These are phyloP conservation scores for Hirtodrosophila histrioides DNA, from an alignment of 2,888 invertebrate genomes.

Conservation along the genomic window DNA sequence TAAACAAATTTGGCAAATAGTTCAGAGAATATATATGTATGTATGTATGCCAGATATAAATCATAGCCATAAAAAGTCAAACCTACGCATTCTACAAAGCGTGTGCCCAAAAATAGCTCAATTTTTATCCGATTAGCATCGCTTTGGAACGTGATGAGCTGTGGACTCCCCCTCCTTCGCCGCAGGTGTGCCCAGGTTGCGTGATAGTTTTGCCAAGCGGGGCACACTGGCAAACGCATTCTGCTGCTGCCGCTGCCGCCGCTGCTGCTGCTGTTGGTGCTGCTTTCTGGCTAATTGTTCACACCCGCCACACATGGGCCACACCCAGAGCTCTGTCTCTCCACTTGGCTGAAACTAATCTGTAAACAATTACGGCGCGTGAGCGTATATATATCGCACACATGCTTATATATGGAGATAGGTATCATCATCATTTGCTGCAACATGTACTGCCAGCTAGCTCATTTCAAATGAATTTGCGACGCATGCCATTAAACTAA, in stretches of 20 bases:
- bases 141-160: constrained; percentile 62
- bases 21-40: constrained; percentile 25
- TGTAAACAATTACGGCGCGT: constrained; percentile 67
- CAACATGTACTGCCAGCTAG: constrained; percentile 9
- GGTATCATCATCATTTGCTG: constrained; percentile 5
- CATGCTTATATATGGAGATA: constrained; percentile 17
- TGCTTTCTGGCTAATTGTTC: constrained; percentile 66
- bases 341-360: constrained; percentile 71
- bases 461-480: constrained; percentile 65
- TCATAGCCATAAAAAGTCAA: constrained; percentile 34
- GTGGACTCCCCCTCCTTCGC: neutral
- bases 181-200: constrained; percentile 59
- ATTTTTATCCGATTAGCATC: constrained; percentile 63
- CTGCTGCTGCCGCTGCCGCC: too few relatives aligned
- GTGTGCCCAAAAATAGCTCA: constrained; percentile 73
- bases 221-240: constrained; percentile 42
- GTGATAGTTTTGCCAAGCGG: constrained; percentile 70
- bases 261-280: neutral
- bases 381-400: neutral
- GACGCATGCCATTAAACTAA: constrained; percentile 66
- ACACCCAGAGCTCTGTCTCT: constrained; percentile 64
- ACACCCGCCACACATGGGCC: constrained; percentile 61
- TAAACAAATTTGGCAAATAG: constrained; percentile 28
- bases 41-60: constrained; percentile 56
- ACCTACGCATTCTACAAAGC: constrained; percentile 56